phyloP scores from a whole-genome alignment of 2,797 vertebrate genomes.

The Sciurus carolinensis region DNA sequence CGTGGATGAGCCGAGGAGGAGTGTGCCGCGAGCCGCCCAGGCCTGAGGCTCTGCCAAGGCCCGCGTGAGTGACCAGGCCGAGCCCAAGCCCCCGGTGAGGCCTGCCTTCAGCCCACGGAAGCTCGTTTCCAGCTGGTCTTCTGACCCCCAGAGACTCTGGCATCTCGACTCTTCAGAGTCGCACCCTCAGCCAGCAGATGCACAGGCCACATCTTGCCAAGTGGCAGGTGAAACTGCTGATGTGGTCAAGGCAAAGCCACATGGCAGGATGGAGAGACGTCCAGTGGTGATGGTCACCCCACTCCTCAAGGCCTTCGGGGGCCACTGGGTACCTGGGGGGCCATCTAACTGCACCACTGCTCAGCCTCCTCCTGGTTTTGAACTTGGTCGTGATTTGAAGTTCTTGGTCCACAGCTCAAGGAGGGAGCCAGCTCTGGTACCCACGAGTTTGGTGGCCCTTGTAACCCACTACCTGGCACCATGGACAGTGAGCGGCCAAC shows the following conservation, averaged over 20 bases:
- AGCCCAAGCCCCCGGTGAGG: background rate
- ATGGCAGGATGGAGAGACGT: accelerated
- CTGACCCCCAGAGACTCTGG: background rate
- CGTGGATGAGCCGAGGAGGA: accelerated
- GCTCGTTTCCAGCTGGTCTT: background rate
- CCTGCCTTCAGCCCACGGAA: background rate
- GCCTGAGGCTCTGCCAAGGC: background rate
- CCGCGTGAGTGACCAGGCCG: background rate
- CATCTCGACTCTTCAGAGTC: background rate
- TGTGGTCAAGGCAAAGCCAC: background rate
- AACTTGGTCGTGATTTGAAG: too few relatives aligned
- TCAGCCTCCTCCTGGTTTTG: accelerated
- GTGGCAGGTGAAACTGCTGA: accelerated
- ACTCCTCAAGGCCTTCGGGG: background rate
- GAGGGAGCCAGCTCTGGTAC: accelerated
- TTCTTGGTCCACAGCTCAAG: background rate
- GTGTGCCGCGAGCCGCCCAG: accelerated
- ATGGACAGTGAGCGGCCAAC: background rate
- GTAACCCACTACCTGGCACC: background rate
- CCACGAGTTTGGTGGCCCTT: accelerated
- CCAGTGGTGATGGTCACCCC: accelerated
- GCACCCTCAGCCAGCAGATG: background rate
- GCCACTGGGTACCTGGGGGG: accelerated
- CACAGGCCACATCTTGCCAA: accelerated
- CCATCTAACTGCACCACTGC: background rate